phyloP scores from a whole-genome alignment of 2,113 vertebrate species.

The Cheilinus undulatus region DNA sequence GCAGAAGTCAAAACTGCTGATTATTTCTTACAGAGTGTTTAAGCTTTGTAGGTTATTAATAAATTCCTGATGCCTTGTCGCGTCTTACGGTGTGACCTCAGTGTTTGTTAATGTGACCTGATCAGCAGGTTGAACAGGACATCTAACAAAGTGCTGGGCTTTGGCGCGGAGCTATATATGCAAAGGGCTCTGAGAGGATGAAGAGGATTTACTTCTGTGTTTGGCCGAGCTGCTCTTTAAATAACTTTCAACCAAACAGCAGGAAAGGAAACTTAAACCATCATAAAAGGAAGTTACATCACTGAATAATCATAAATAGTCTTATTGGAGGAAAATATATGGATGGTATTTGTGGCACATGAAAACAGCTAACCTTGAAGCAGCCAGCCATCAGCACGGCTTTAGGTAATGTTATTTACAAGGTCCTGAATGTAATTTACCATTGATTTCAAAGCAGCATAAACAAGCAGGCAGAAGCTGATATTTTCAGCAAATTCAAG shows the following conservation, averaged over 20 bases:
- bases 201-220: constrained; percentile 43
- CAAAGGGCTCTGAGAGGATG: constrained; percentile 33
- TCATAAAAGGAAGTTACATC: neutral
- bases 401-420: constrained; percentile 58
- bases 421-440: constrained; percentile 32
- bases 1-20: too few relatives aligned
- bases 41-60: too few relatives aligned
- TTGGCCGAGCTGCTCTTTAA: constrained; percentile 7
- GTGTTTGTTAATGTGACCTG: constrained; percentile 1
- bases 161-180: neutral
- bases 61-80: neutral
- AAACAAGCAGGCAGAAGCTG: constrained; percentile 5
- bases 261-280: neutral
- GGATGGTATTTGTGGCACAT: neutral
- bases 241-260: constrained; percentile 4
- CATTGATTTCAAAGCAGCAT: constrained; percentile 24
- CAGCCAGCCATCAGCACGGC: constrained; percentile 29
- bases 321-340: neutral
- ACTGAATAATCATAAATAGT: constrained; percentile 2
- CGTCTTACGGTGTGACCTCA: neutral
- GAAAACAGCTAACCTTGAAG: constrained; percentile 27
- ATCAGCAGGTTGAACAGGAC: neutral
- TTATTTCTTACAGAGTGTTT: too few relatives aligned
- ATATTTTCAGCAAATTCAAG: neutral
- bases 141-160: neutral